Evolutionary conservation across 2,113 vertebrate species (phyloP), one percentile per base, ranked within the genome.

Genomic region (Urocitellus parryii): DNA sequence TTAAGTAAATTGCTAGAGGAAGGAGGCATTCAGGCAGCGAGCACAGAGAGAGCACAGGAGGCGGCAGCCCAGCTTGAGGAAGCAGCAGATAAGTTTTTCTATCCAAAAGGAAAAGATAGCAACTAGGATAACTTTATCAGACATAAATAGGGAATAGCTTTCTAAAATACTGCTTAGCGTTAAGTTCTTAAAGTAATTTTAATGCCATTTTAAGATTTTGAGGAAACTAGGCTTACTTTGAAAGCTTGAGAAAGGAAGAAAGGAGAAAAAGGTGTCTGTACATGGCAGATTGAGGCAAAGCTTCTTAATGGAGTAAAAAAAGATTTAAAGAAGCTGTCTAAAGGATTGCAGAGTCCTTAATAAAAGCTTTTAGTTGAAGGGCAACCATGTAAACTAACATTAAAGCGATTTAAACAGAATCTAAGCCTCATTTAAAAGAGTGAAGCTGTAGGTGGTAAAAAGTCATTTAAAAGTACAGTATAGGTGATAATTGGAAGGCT

Each of bases 31-130:
- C 22, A 97, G 97, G 95, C 51, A 87, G 96, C 32, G 13, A 51
- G 73, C 17, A 51, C 65, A 22, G 65, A 17, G 37, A 0, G 0
- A 2, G 0, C 1, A 3, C 0, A 0, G 0, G 8, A 11, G 32
- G 27, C 0, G 0, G 34, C 8, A 37, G 37, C 0, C 0, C 18
- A 13, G 29, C 68, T 24, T 67, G 70, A 45, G 78, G 72, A 20
- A 0, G 0, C 22, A 0, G 20, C 92, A 97, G 97, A 92, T 97
- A 97, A 97, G 97, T 97, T 58, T 29, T n/a, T 24, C 2, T 65
- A 0, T 2, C 72, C 32, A 12, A 39, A 61, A n/a, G 34, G 12
- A 48, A 42, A 22, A 1, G 2, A 17, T 56, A 58, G 56, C 5
- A 5, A 20, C 5, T 58, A 58, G 56, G 20, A 22, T 58, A 58